These are phyloP conservation scores for Drosophila grimshawi DNA, from an alignment of 1,140 invertebrate genomes.

Conservation along the genomic window DNA sequence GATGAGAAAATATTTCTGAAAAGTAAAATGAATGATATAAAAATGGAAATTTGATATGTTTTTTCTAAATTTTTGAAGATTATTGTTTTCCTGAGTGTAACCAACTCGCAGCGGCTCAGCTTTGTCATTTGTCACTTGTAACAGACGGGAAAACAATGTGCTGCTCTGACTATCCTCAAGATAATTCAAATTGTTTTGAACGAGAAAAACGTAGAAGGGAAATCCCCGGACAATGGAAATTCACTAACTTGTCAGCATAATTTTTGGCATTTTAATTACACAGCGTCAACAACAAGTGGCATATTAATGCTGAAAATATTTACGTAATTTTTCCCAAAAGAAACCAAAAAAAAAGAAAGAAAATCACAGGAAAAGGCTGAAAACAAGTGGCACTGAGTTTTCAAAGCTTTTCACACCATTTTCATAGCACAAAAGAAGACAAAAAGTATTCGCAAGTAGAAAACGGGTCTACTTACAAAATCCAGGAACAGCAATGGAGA, in stretches of 20 bases:
- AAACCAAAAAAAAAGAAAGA: not conserved
- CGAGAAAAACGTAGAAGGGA: not conserved
- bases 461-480: slow-evolving; percentile 6
- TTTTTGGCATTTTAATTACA: slow-evolving; percentile 50
- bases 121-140: not conserved
- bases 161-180: not conserved
- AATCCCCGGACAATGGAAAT: not conserved
- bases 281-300: slow-evolving; percentile 33
- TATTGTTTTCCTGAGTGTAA: not conserved
- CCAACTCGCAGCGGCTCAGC: not conserved
- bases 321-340: slow-evolving; percentile 5
- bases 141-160: not conserved
- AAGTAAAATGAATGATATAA: too few relatives aligned
- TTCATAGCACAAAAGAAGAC: slow-evolving; percentile 29
- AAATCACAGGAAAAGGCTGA: slow-evolving; percentile 8
- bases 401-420: slow-evolving; percentile 39
- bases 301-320: slow-evolving; percentile 34
- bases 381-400: slow-evolving; percentile 17
- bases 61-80: too few relatives aligned
- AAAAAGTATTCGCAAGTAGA: slow-evolving; percentile 8
- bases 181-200: not conserved
- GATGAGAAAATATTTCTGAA: too few relatives aligned
- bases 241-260: slow-evolving; percentile 1
- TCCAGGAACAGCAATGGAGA: not conserved
- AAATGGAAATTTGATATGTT: too few relatives aligned